Evolutionary conservation across 1,140 invertebrate genomes (phyloP).

Genomic region (Halictus rubicundus): DNA sequence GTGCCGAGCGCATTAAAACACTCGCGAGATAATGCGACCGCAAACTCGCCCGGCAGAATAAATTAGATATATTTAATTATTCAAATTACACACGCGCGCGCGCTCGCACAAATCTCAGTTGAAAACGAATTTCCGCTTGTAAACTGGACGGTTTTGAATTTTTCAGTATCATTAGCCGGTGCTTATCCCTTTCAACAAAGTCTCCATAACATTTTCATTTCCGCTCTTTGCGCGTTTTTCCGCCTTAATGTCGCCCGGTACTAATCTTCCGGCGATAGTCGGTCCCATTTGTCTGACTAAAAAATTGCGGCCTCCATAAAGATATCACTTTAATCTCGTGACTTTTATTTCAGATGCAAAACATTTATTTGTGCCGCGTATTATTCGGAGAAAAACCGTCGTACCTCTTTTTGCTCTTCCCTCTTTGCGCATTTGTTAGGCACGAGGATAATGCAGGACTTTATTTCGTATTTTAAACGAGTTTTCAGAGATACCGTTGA

Average conservation of each 20-base stretch:
- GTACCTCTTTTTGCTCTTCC: too few species aligned
- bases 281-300: background rate
- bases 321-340: too few species aligned
- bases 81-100: background rate
- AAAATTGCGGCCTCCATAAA: too few species aligned
- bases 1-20: background rate
- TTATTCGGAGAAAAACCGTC: too few species aligned
- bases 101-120: background rate
- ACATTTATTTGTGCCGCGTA: too few species aligned
- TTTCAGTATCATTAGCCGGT: background rate
- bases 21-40: slow-evolving; percentile 6
- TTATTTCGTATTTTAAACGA: too few species aligned
- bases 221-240: background rate
- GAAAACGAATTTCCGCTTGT: background rate
- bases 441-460: too few species aligned
- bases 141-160: background rate
- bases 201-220: background rate
- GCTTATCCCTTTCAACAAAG: background rate
- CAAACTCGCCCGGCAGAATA: background rate
- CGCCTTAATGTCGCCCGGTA: too few species aligned
- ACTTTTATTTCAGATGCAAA: too few species aligned
- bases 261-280: background rate
- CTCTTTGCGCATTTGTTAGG: too few species aligned
- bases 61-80: slow-evolving; percentile 29
- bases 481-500: too few species aligned